A percentile compares a stretch with the other conserved stretches of the same genome.
phyloP scores from a whole-genome alignment of 2,797 vertebrate species.

The Todus mexicanus region DNA sequence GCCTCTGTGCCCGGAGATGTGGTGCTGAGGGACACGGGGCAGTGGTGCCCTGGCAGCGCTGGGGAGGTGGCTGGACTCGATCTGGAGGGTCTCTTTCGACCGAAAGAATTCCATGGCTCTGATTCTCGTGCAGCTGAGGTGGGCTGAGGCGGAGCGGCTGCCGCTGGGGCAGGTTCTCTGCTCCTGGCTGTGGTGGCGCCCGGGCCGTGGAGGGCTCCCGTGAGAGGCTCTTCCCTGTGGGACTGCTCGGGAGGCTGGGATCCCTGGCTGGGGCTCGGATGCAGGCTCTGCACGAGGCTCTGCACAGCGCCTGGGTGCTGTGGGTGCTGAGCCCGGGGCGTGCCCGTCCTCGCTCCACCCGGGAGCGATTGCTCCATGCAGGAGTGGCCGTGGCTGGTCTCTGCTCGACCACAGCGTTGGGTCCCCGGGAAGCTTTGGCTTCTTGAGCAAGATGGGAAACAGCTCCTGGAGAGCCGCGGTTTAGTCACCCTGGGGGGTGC shows the following conservation, averaged over 20 bases:
- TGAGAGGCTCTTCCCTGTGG: not conserved
- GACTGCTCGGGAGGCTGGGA: not conserved
- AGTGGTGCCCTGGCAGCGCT: too few relatives aligned
- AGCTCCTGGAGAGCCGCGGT: not conserved
- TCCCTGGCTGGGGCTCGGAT: too few relatives aligned
- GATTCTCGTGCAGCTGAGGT: not conserved
- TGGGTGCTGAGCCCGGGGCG: accelerated
- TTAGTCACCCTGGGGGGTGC: accelerated
- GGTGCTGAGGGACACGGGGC: too few relatives aligned
- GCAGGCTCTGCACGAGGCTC: not conserved
- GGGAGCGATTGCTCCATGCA: accelerated
- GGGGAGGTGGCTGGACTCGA: too few relatives aligned
- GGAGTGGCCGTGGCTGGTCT: not conserved
- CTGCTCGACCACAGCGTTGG: accelerated
- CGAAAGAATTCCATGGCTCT: too few relatives aligned
- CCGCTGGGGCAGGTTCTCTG: not conserved
- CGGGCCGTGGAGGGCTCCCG: not conserved
- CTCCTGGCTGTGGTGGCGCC: not conserved
- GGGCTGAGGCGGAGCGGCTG: not conserved
- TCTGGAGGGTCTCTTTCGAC: too few relatives aligned
- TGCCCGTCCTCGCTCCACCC: not conserved
- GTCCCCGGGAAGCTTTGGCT: not conserved
- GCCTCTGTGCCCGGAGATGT: not conserved
- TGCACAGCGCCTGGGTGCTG: not conserved
- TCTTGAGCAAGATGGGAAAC: not conserved